Percentiles rank a stretch among this genome's conserved stretches.
Conservation (phyloP, 2,888 invertebrate genomes). For the Trachelus troglodyta region DNA sequence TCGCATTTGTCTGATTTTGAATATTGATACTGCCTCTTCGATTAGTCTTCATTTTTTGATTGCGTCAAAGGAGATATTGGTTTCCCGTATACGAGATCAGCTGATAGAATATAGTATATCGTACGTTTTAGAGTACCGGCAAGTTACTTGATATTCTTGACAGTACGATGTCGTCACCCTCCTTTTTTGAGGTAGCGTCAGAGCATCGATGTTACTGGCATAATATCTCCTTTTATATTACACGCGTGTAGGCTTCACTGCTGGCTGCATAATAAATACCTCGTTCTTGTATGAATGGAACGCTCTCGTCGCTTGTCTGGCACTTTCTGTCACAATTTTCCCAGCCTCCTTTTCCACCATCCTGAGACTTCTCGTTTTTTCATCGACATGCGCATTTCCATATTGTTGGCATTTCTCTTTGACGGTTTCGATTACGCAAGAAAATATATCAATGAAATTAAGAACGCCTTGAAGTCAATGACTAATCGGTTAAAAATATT, state of each 20-base stretch:
- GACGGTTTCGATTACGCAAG: neutral
- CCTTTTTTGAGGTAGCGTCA: conserved; percentile 38
- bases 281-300: conserved; percentile 41
- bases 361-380: conserved; percentile 26
- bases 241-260: conserved; percentile 44
- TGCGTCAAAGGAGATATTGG: neutral
- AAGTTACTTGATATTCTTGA: neutral
- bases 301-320: conserved; percentile 10
- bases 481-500: neutral
- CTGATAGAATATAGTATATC: neutral
- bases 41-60: neutral
- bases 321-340: neutral
- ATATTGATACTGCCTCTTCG: neutral
- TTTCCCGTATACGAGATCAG: neutral
- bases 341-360: neutral
- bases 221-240: conserved; percentile 52
- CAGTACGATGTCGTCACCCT: conserved; percentile 26
- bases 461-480: neutral
- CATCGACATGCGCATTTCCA: neutral
- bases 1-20: neutral
- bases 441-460: neutral
- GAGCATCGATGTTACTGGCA: conserved; percentile 27
- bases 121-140: neutral
- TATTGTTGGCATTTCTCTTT: neutral
- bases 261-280: conserved; percentile 32